These are phyloP conservation scores for Microctenopoma steveboyesi DNA, from an alignment of 2,797 vertebrate genomes.

Conservation along the genomic window DNA sequence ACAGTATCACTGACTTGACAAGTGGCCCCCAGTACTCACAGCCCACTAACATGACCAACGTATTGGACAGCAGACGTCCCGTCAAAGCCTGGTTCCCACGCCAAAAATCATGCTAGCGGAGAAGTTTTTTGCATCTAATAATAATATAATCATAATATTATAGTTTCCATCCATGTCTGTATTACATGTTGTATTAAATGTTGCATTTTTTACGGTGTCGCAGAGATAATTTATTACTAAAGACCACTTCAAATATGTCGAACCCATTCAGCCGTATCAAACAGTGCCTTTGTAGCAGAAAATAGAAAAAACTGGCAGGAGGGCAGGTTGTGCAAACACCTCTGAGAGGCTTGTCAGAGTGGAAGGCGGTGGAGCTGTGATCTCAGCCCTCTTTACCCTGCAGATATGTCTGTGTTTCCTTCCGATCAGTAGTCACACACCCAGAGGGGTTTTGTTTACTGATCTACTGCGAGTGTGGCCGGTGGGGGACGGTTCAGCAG, in stretches of 20 bases:
- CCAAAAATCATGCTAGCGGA: background rate
- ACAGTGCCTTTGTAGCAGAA: slow-evolving; percentile 15
- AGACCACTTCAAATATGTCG: background rate
- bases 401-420: slow-evolving; percentile 30
- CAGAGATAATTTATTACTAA: background rate
- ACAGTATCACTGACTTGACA: slow-evolving; percentile 22
- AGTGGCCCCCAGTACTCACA: background rate
- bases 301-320: slow-evolving; percentile 13
- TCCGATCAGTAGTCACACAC: slow-evolving; percentile 24
- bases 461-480: slow-evolving; percentile 20
- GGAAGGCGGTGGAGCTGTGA: slow-evolving; percentile 7
- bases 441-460: slow-evolving; percentile 41
- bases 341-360: slow-evolving; percentile 15
- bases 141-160: background rate
- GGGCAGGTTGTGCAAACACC: slow-evolving; percentile 15
- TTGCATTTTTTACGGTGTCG: background rate
- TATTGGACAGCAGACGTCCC: background rate
- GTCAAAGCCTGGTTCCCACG: background rate
- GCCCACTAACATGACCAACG: background rate
- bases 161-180: too few species aligned
- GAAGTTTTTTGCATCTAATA: background rate
- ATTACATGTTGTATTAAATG: slow-evolving; percentile 1
- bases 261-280: slow-evolving; percentile 9
- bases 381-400: slow-evolving; percentile 32
- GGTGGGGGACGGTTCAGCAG: slow-evolving; percentile 6